Conservation (phyloP, 2,113 vertebrate genomes). For the Pimephales promelas region DNA sequence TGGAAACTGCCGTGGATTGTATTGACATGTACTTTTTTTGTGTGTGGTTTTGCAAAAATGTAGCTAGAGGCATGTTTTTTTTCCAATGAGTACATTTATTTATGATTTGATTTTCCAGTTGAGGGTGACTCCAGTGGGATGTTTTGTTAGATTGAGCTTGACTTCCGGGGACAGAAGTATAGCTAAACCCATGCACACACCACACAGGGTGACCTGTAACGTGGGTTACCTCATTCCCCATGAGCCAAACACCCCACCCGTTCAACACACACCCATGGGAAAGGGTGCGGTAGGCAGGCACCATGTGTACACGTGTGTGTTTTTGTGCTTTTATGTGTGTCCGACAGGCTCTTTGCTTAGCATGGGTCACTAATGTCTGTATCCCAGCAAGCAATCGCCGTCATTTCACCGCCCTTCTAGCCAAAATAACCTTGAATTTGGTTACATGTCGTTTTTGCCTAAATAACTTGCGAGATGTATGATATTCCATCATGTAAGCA, state of each 20-base stretch:
- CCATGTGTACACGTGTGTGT: conserved; percentile 1
- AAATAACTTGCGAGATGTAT: too few relatives aligned
- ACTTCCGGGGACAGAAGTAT: neutral
- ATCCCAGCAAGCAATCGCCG: neutral
- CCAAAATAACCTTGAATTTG: too few relatives aligned
- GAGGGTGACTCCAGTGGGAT: neutral
- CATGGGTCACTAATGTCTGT: neutral
- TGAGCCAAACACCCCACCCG: conserved; percentile 67
- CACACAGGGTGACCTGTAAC: conserved; percentile 31
- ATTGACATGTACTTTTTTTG: neutral
- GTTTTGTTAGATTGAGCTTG: neutral
- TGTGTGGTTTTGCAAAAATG: neutral
- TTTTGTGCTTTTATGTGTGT: conserved; percentile 13
- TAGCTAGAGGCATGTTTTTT: neutral
- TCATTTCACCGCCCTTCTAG: too few relatives aligned
- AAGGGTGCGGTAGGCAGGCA: conserved; percentile 22
- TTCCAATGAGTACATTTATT: neutral
- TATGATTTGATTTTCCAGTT: neutral
- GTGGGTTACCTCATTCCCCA: conserved; percentile 71
- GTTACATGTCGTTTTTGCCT: too few relatives aligned
- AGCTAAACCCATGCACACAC: neutral
- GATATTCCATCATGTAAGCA: too few relatives aligned
- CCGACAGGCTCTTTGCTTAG: neutral
- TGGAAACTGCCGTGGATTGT: neutral
- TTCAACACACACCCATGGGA: conserved; percentile 42